phyloP scores from a whole-genome alignment of 30 jellyfish, hydroid and myxozoan genomes.

The Hydra vulgaris region DNA sequence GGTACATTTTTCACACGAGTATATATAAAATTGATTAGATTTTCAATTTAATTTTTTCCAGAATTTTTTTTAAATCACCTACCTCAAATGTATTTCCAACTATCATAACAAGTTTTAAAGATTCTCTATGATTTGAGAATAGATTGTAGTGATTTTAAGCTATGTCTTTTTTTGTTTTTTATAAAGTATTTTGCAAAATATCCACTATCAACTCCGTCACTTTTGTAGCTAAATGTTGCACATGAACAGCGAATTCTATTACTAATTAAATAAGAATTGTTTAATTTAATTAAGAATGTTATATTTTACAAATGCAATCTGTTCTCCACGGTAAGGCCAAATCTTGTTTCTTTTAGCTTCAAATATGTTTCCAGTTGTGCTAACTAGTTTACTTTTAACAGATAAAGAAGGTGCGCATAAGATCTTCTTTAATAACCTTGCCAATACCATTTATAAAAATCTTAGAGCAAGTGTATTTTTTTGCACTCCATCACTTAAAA shows the following conservation, averaged over 20 bases:
- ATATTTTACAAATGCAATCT: too few relatives aligned
- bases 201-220: conserved; percentile 21
- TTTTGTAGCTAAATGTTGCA: conserved; percentile 20
- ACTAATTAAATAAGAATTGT: too few relatives aligned
- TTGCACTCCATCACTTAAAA: too few relatives aligned
- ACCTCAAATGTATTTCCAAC: conserved; percentile 15
- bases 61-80: not conserved
- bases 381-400: too few relatives aligned
- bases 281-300: too few relatives aligned
- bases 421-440: too few relatives aligned
- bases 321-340: too few relatives aligned
- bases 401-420: too few relatives aligned
- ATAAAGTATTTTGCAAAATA: conserved; percentile 25
- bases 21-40: not conserved
- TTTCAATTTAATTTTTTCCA: conserved; percentile 3
- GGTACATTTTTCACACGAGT: conserved; percentile 1
- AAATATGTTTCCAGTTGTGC: too few relatives aligned
- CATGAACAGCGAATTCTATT: conserved; percentile 16
- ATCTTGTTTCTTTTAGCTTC: too few relatives aligned
- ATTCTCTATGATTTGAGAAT: conserved; percentile 13
- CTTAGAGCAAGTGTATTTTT: too few relatives aligned
- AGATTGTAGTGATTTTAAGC: conserved; percentile 14
- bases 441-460: too few relatives aligned
- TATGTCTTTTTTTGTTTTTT: conserved; percentile 15
- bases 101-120: conserved; percentile 7